phyloP scores from a whole-genome alignment of 2,797 vertebrate genomes.

The Threskiornis aethiopicus region DNA sequence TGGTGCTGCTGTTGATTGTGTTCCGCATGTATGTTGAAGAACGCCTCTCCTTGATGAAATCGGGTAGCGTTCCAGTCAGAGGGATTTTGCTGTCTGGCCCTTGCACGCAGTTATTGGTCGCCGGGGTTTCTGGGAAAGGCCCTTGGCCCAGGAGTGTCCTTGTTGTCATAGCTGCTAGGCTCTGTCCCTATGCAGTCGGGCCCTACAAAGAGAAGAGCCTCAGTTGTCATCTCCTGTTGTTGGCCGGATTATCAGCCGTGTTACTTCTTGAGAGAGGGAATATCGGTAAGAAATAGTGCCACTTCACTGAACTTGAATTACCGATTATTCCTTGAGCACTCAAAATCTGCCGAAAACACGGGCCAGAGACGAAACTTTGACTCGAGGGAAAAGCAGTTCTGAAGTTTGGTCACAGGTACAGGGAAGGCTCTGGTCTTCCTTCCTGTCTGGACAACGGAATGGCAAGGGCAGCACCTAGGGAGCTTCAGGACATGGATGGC shows the following conservation, averaged over 20 bases:
- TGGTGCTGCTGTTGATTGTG: not conserved
- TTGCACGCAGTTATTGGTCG: not conserved
- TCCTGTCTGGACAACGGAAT: not conserved
- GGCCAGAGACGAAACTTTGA: not conserved
- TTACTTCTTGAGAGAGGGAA: not conserved
- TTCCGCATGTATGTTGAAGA: not conserved
- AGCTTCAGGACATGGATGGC: not conserved
- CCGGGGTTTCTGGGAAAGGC: not conserved
- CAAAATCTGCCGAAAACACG: not conserved
- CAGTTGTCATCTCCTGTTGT: not conserved
- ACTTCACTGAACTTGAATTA: not conserved
- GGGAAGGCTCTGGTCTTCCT: not conserved
- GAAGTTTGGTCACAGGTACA: not conserved
- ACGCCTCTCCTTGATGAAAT: not conserved
- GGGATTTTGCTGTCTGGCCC: not conserved
- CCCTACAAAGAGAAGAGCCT: not conserved
- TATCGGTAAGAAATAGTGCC: not conserved
- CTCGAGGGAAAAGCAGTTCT: accelerated
- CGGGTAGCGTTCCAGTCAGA: not conserved
- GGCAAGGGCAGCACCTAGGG: not conserved
- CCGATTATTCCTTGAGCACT: not conserved
- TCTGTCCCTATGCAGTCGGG: not conserved
- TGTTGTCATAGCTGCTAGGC: not conserved
- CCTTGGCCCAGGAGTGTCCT: not conserved
- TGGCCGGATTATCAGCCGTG: not conserved